Evolutionary conservation across 2,113 vertebrate genomes (phyloP).

Genomic region (Dicaeum eximium): DNA sequence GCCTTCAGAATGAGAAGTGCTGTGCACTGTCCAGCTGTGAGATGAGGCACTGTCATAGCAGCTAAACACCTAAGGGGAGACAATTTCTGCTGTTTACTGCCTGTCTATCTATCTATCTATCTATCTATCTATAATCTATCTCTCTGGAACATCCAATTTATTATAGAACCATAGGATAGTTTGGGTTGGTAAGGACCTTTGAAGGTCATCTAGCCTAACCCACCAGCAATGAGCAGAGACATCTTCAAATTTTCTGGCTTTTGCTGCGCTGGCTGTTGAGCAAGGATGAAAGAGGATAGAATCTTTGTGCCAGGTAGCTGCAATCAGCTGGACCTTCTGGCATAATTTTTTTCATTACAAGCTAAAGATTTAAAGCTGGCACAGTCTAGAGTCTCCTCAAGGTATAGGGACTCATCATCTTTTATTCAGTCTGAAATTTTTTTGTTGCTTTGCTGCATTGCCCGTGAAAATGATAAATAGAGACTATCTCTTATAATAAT

Average conservation of each 20-base stretch:
- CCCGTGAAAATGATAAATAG: neutral
- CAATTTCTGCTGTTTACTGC: neutral
- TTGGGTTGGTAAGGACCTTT: neutral
- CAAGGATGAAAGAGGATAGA: neutral
- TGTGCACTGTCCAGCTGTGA: fast-evolving
- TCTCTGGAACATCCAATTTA: neutral
- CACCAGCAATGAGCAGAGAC: neutral
- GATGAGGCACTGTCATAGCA: neutral
- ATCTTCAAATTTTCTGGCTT: neutral
- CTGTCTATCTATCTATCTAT: neutral
- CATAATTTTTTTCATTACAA: neutral
- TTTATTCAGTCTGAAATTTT: neutral
- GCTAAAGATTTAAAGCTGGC: neutral
- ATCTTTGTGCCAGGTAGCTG: neutral
- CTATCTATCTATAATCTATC: neutral
- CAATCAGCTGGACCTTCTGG: neutral
- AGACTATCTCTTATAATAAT: neutral
- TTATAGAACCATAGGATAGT: neutral
- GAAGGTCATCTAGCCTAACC: neutral
- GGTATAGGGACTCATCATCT: neutral
- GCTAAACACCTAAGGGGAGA: neutral
- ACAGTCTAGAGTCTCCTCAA: neutral
- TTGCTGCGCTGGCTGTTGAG: neutral
- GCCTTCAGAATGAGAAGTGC: neutral
- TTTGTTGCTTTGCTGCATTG: neutral